These are phyloP conservation scores for Ceratosolen solmsi DNA, from an alignment of 1,140 invertebrate species.

Conservation along the genomic window DNA sequence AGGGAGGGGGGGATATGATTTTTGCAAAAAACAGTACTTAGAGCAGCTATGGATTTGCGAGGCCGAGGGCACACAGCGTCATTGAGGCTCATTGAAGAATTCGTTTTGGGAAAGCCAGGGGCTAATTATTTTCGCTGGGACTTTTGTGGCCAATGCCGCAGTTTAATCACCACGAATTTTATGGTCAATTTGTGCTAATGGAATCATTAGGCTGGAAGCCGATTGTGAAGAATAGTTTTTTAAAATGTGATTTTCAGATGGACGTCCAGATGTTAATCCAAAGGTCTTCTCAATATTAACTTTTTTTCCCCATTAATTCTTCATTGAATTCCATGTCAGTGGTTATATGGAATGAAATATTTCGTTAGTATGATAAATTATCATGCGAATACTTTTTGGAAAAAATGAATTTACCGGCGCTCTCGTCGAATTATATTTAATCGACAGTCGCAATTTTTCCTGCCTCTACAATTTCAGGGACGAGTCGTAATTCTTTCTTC, in stretches of 20 bases:
- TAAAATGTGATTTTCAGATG: not conserved
- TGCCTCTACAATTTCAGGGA: not conserved
- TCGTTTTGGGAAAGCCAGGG: slow-evolving; percentile 5
- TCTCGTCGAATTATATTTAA: not conserved
- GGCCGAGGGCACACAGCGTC: not conserved
- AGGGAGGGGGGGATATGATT: not conserved
- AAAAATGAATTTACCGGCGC: not conserved
- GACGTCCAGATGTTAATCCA: not conserved
- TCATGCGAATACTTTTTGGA: not conserved
- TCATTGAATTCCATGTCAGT: not conserved
- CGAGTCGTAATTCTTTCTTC: not conserved
- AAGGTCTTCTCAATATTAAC: not conserved
- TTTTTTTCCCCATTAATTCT: not conserved
- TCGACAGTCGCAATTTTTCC: not conserved
- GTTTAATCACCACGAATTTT: not conserved
- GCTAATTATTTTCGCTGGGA: not conserved
- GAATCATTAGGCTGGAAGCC: not conserved
- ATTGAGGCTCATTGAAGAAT: not conserved
- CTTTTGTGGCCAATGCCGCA: not conserved
- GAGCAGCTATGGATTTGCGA: not conserved
- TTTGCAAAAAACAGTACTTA: not conserved
- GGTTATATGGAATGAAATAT: not conserved
- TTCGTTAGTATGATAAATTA: not conserved
- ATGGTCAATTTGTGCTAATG: not conserved
- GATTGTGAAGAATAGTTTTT: not conserved